Percentiles rank a stretch among this genome's conserved stretches.
Conservation (phyloP, 2,113 vertebrate species). For the human (Homo sapiens) region DNA sequence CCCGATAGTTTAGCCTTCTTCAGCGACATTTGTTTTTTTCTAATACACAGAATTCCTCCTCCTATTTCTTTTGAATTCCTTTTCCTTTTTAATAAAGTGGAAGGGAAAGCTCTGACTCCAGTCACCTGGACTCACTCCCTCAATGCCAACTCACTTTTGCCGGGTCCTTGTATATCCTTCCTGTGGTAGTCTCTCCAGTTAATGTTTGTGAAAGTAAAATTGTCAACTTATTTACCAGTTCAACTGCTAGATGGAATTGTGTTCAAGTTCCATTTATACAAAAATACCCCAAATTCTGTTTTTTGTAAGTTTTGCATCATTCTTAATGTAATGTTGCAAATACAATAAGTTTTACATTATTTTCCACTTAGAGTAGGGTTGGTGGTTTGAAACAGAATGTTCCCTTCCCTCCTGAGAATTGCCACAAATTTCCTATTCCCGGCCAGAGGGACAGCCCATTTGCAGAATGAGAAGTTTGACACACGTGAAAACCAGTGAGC, state of each 20-base stretch:
- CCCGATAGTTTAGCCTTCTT: too few relatives aligned
- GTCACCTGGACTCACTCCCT: not conserved
- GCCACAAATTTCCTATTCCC: not conserved
- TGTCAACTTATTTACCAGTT: not conserved
- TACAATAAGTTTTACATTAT: not conserved
- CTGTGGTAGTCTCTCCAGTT: not conserved
- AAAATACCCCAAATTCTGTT: not conserved
- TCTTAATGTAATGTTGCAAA: not conserved
- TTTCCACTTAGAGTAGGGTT: not conserved
- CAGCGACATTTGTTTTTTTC: not conserved
- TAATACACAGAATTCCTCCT: not conserved
- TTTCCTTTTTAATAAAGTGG: not conserved
- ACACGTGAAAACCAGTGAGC: not conserved
- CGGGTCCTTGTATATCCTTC: not conserved
- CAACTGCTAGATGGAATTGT: not conserved
- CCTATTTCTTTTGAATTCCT: not conserved
- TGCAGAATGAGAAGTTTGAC: not conserved
- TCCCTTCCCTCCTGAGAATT: not conserved
- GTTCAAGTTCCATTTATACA: not conserved
- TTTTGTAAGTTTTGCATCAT: not conserved
- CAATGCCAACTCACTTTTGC: not conserved
- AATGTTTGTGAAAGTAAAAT: not conserved
- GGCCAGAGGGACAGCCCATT: not conserved
- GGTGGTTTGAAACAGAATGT: not conserved
- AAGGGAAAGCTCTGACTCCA: not conserved